Conservation (phyloP, 2,888 invertebrate species). For the Matsumyia berberina region DNA sequence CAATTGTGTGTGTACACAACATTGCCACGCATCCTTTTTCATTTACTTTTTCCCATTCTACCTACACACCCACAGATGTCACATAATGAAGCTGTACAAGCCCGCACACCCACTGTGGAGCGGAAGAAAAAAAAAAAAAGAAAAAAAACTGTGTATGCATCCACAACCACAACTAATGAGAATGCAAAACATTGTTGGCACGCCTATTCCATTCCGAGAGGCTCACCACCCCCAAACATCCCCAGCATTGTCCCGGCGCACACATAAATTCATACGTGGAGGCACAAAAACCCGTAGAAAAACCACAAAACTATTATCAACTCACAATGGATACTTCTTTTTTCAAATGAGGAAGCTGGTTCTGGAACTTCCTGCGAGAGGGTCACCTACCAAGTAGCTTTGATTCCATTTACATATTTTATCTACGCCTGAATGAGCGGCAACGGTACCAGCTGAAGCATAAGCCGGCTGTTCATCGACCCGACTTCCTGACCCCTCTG, state of each 20-base stretch:
- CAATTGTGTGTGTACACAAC: neutral
- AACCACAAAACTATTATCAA: conserved; percentile 63
- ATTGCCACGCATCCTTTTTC: no score
- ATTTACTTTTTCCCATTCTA: neutral
- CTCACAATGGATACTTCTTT: conserved; percentile 32
- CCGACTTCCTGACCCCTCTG: neutral
- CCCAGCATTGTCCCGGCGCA: neutral
- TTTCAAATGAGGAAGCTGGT: conserved; percentile 21
- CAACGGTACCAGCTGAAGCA: neutral
- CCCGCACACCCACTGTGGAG: neutral
- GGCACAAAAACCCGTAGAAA: conserved; percentile 35
- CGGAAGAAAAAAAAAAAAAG: no score
- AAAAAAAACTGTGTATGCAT: neutral
- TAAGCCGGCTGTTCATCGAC: conserved; percentile 8
- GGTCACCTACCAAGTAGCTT: conserved; percentile 23
- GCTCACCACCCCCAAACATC: neutral
- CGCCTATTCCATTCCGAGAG: conserved; percentile 34
- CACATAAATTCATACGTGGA: conserved; percentile 2
- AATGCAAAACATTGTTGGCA: conserved; percentile 61
- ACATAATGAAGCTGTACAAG: conserved; percentile 11
- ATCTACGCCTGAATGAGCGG: conserved; percentile 46
- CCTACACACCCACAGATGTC: conserved; percentile 4
- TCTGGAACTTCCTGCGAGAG: conserved; percentile 11
- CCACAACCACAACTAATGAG: conserved; percentile 59
- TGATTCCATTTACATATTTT: conserved; percentile 70